phyloP scores from a whole-genome alignment of 2,888 invertebrate genomes.

The Ophioninae sp. region DNA sequence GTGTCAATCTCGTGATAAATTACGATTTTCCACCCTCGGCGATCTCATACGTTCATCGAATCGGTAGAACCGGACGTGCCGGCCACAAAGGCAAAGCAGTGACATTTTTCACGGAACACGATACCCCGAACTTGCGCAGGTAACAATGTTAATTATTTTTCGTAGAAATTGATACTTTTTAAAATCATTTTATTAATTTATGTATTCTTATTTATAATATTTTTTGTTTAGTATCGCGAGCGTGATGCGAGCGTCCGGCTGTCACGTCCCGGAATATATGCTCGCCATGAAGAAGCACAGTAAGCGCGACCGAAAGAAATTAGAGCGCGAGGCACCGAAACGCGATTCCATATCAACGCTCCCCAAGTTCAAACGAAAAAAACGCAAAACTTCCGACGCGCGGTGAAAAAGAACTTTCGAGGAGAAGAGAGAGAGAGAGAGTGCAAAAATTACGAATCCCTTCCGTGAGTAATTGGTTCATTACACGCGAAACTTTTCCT shows the following conservation, averaged over 20 bases:
- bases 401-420: slow-evolving; percentile 11
- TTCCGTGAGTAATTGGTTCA: slow-evolving; percentile 20
- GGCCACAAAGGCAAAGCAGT: slow-evolving; percentile 94
- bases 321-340: slow-evolving; percentile 84
- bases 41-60: slow-evolving; percentile 94
- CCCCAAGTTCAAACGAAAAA: slow-evolving; percentile 79
- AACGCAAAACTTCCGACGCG: slow-evolving; percentile 24
- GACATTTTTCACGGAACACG: slow-evolving; percentile 96
- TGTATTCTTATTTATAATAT: not conserved
- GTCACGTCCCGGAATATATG: slow-evolving; percentile 96
- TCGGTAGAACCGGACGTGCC: slow-evolving; percentile 96
- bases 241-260: slow-evolving; percentile 94
- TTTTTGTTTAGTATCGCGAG: slow-evolving; percentile 89
- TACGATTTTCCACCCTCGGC: slow-evolving; percentile 97
- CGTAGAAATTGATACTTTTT: too few relatives aligned
- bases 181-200: too few relatives aligned
- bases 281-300: slow-evolving; percentile 87
- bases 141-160: slow-evolving; percentile 75
- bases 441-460: not conserved
- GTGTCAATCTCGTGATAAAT: slow-evolving; percentile 97
- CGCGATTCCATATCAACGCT: slow-evolving; percentile 87
- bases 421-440: not conserved
- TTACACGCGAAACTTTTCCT: not conserved
- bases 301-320: slow-evolving; percentile 84
- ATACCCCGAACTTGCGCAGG: slow-evolving; percentile 93